Percentiles rank a stretch among this genome's conserved stretches.
Conservation (phyloP, 2,797 vertebrate species). For the Iguana delicatissima region DNA sequence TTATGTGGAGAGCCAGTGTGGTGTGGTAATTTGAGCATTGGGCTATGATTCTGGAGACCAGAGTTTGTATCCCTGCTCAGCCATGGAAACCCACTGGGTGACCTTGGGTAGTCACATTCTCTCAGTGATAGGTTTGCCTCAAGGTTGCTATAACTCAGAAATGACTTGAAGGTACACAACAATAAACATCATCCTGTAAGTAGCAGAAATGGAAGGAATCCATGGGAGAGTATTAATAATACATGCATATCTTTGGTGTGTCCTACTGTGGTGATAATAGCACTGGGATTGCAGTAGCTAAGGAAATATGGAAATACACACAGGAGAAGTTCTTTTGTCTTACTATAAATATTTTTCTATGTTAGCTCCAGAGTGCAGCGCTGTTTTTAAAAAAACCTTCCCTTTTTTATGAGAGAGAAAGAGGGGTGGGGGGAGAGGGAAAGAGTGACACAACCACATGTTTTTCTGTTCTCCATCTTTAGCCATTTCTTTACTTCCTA, state of each 20-base stretch:
- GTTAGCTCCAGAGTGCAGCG: background rate
- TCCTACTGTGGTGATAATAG: constrained; percentile 15
- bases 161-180: no score
- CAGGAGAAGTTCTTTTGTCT: constrained; percentile 19
- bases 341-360: constrained; percentile 20
- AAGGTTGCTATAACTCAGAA: no score
- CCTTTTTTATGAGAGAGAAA: constrained; percentile 20
- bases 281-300: constrained; percentile 8
- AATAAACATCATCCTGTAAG: background rate
- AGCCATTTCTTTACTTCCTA: background rate
- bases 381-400: background rate
- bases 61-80: no score
- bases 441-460: background rate
- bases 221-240: constrained; percentile 37
- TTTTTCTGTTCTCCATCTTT: background rate
- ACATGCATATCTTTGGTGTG: background rate
- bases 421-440: background rate
- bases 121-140: no score
- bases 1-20: constrained; percentile 7
- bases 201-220: constrained; percentile 50
- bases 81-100: no score
- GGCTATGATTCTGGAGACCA: no score
- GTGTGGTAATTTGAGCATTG: no score
- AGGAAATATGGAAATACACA: constrained; percentile 27
- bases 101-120: no score